phyloP scores from a whole-genome alignment of 2,888 invertebrate species.

The Antitype chi region DNA sequence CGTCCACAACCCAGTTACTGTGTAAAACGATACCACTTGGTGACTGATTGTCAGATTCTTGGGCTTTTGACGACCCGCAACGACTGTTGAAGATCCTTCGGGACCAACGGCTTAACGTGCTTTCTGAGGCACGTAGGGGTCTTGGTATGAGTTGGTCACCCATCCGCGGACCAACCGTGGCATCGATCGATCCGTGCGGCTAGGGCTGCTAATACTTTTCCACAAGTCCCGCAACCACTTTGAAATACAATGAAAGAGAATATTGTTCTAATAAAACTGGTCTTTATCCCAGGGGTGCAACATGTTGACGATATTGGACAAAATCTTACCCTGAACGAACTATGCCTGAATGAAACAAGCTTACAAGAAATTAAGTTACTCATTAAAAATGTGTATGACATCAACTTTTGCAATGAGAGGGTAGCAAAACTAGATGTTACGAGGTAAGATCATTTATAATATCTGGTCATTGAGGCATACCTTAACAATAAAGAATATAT shows the following conservation, averaged over 20 bases:
- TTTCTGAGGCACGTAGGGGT: no score
- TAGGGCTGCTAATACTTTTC: no score
- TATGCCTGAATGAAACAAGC: constrained; percentile 66
- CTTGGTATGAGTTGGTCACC: no score
- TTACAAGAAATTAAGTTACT: constrained; percentile 70
- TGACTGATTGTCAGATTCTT: no score
- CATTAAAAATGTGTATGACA: constrained; percentile 64
- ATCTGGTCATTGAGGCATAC: not conserved
- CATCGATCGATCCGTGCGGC: no score
- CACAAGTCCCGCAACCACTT: no score
- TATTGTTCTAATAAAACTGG: constrained; percentile 13
- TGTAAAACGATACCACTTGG: no score
- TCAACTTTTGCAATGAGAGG: constrained; percentile 62
- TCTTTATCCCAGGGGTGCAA: constrained; percentile 41
- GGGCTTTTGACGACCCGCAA: no score
- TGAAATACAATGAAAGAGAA: not conserved
- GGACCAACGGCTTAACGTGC: no score
- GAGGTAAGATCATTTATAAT: constrained; percentile 61
- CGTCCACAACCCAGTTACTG: no score
- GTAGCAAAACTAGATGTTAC: constrained; percentile 62
- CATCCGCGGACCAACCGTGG: no score
- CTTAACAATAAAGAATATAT: not conserved
- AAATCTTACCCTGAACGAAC: constrained; percentile 27
- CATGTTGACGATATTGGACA: constrained; percentile 44
- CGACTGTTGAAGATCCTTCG: no score